Evolutionary conservation across 2,113 vertebrate genomes (phyloP).

Genomic region (Cyphotilapia sp.): DNA sequence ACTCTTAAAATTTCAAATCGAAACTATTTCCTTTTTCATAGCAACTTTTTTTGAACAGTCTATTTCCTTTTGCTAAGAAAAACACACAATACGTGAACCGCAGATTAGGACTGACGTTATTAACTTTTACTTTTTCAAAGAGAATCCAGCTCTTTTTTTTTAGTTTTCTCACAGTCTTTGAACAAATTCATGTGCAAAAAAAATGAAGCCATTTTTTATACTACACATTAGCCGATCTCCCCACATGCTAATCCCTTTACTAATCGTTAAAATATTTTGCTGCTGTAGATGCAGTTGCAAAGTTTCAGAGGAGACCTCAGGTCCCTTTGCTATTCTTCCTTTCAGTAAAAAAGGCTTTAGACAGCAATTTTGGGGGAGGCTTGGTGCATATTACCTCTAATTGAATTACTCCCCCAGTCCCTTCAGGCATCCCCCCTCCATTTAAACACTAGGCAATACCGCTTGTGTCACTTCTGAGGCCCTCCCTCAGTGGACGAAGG

Average conservation of each 20-base stretch:
- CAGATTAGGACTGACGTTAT: not conserved
- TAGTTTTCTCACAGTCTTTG: not conserved
- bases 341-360: slow-evolving; percentile 34
- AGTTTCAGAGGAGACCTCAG: not conserved
- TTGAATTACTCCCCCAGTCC: slow-evolving; percentile 54
- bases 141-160: not conserved
- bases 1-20: not conserved
- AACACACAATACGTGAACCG: not conserved
- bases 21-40: not conserved
- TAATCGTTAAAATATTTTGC: not conserved
- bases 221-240: not conserved
- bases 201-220: not conserved
- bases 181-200: not conserved
- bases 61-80: not conserved
- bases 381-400: slow-evolving; percentile 56
- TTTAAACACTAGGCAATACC: slow-evolving; percentile 39
- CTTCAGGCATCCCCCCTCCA: slow-evolving; percentile 9
- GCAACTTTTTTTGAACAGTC: not conserved
- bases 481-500: slow-evolving; percentile 16
- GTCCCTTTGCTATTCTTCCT: not conserved
- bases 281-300: not conserved
- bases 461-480: slow-evolving; percentile 42
- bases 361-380: slow-evolving; percentile 20
- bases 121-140: not conserved
- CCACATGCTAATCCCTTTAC: not conserved